Conservation (phyloP, 1,140 invertebrate genomes). For the Bradynema listronoti region DNA sequence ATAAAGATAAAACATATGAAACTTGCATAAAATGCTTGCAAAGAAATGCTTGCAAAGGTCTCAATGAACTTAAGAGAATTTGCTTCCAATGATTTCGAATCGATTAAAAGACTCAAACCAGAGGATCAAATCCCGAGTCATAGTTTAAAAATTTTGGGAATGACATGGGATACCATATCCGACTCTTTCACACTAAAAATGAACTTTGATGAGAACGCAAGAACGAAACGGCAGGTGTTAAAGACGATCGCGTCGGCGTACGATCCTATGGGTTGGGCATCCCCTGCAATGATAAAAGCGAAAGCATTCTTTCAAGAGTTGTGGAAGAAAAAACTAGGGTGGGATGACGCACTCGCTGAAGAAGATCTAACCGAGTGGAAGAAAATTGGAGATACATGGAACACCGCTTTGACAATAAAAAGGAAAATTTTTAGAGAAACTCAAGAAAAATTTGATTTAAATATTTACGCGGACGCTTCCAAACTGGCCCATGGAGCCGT, state of each 20-base stretch:
- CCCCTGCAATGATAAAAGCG: neutral
- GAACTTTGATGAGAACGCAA: too few species aligned
- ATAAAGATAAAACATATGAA: neutral
- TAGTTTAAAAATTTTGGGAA: too few species aligned
- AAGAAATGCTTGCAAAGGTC: slow-evolving; percentile 18
- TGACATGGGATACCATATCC: too few species aligned
- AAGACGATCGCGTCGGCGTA: slow-evolving; percentile 7
- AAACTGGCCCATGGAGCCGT: too few species aligned
- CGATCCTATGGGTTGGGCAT: slow-evolving; percentile 11
- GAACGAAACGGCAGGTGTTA: slow-evolving; percentile 16
- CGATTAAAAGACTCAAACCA: slow-evolving; percentile 2
- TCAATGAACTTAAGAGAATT: slow-evolving; percentile 20
- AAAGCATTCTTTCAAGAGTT: slow-evolving; percentile 10
- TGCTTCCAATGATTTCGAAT: slow-evolving; percentile 14
- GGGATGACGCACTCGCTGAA: slow-evolving; percentile 5
- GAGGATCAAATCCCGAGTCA: neutral
- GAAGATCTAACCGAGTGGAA: neutral
- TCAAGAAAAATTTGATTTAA: slow-evolving; percentile 3
- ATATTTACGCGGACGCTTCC: too few species aligned
- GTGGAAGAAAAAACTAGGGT: slow-evolving; percentile 6
- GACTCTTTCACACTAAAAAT: too few species aligned
- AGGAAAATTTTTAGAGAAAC: slow-evolving; percentile 4
- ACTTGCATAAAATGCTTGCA: neutral
- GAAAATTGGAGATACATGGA: neutral
- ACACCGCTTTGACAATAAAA: too few species aligned